These are phyloP conservation scores for Lasioglossum marginatum DNA, from an alignment of 2,888 invertebrate species.

Conservation along the genomic window DNA sequence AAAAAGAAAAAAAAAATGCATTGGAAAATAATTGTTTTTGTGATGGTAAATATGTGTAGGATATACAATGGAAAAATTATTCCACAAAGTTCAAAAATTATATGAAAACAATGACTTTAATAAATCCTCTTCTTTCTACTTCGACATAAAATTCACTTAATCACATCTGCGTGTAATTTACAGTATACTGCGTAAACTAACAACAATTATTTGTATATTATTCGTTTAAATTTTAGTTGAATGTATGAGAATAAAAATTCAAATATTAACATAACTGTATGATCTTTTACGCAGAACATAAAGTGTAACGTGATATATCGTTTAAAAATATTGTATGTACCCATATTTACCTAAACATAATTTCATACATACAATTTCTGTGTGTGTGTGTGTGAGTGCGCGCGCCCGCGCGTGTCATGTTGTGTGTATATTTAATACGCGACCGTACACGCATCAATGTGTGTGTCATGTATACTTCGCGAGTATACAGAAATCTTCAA, in stretches of 20 bases:
- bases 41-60: slow-evolving; percentile 47
- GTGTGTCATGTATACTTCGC: slow-evolving; percentile 73
- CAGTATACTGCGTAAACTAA: slow-evolving; percentile 33
- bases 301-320: slow-evolving; percentile 65
- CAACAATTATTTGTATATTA: slow-evolving; percentile 10
- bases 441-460: slow-evolving; percentile 42
- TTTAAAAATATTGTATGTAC: slow-evolving; percentile 73
- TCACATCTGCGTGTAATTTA: slow-evolving; percentile 41
- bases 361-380: slow-evolving; percentile 71
- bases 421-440: slow-evolving; percentile 43
- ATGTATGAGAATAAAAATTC: slow-evolving; percentile 54
- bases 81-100: slow-evolving; percentile 15
- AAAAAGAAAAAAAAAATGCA: slow-evolving; percentile 43
- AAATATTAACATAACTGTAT: slow-evolving; percentile 51
- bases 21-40: slow-evolving; percentile 41
- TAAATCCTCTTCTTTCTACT: slow-evolving; percentile 15
- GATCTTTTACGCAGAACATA: slow-evolving; percentile 55
- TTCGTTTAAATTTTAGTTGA: slow-evolving; percentile 37
- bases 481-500: slow-evolving; percentile 83
- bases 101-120: slow-evolving; percentile 12
- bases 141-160: slow-evolving; percentile 20
- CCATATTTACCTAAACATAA: slow-evolving; percentile 75
- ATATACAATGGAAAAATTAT: slow-evolving; percentile 19
- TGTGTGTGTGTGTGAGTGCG: slow-evolving; percentile 44
- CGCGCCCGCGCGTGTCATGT: not conserved